Evolutionary conservation across 2,797 vertebrate species (phyloP).

Genomic region (Tapirus indicus): DNA sequence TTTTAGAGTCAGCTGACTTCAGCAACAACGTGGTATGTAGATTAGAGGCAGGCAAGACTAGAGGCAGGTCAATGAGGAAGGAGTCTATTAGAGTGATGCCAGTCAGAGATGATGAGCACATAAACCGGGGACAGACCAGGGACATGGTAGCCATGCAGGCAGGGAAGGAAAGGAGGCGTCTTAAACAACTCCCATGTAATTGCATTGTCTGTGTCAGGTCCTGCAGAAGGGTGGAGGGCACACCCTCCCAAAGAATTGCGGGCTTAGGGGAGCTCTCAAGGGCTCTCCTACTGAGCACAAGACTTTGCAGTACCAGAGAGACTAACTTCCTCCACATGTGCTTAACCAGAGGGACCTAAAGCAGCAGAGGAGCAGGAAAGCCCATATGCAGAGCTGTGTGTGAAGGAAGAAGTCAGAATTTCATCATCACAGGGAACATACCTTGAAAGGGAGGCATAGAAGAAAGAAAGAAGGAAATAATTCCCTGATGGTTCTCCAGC

Average conservation of each 20-base stretch:
- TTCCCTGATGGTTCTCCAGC: background rate
- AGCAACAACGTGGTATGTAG: background rate
- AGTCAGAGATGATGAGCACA: background rate
- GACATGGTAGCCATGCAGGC: background rate
- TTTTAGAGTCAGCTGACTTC: background rate
- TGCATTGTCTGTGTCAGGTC: background rate
- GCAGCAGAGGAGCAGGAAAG: background rate
- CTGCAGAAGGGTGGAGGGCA: background rate
- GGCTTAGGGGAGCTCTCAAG: background rate
- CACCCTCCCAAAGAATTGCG: background rate
- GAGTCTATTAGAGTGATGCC: background rate
- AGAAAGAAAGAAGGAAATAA: background rate
- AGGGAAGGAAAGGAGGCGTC: background rate
- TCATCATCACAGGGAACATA: background rate
- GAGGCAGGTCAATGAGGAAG: background rate
- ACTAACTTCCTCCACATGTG: background rate
- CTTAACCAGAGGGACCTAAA: background rate
- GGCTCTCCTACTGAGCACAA: background rate
- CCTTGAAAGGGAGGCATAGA: background rate
- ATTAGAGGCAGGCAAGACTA: background rate
- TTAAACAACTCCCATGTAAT: background rate
- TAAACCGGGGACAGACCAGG: background rate
- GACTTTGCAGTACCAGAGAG: background rate
- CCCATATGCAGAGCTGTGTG: background rate
- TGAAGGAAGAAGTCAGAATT: background rate